Conservation (phyloP, 2,888 invertebrate species). For the Cheilosia scutellata region DNA sequence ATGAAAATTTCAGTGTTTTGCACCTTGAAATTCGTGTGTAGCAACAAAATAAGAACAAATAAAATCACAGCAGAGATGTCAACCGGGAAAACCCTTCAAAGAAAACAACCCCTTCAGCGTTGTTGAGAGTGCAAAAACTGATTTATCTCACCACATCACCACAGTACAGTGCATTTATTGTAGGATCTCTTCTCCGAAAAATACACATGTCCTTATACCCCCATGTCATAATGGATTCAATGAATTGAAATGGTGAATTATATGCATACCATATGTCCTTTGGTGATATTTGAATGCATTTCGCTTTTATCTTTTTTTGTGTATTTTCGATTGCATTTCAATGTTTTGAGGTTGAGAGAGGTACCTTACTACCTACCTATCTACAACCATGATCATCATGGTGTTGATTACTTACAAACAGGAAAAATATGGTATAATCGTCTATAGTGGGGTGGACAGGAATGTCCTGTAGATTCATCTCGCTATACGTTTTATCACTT, state of each 20-base stretch:
- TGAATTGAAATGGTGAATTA: conserved; percentile 58
- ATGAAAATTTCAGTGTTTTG: conserved; percentile 62
- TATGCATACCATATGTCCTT: conserved; percentile 13
- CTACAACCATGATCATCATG: conserved; percentile 43
- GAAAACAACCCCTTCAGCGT: conserved; percentile 38
- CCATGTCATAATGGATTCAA: conserved; percentile 35
- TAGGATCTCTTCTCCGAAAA: background rate
- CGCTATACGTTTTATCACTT: too few relatives aligned
- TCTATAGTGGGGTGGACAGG: background rate
- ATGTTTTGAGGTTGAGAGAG: conserved; percentile 56
- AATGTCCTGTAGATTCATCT: too few relatives aligned
- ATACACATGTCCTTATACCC: conserved; percentile 35
- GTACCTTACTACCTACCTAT: too few relatives aligned
- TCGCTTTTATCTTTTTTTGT: conserved; percentile 6
- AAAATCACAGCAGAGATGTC: conserved; percentile 17
- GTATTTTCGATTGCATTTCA: conserved; percentile 62
- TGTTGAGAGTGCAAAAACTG: conserved; percentile 68
- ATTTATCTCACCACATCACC: conserved; percentile 69
- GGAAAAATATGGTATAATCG: background rate
- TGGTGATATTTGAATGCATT: conserved; percentile 66
- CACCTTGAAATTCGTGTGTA: conserved; percentile 54
- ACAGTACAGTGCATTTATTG: conserved; percentile 62
- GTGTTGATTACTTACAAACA: conserved; percentile 51
- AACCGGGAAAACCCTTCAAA: conserved; percentile 34
- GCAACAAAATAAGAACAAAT: conserved; percentile 5